Evolutionary conservation across 2,113 vertebrate genomes (phyloP), one percentile per base, ranked within the genome.

Genomic region (Callopanchax toddi): DNA sequence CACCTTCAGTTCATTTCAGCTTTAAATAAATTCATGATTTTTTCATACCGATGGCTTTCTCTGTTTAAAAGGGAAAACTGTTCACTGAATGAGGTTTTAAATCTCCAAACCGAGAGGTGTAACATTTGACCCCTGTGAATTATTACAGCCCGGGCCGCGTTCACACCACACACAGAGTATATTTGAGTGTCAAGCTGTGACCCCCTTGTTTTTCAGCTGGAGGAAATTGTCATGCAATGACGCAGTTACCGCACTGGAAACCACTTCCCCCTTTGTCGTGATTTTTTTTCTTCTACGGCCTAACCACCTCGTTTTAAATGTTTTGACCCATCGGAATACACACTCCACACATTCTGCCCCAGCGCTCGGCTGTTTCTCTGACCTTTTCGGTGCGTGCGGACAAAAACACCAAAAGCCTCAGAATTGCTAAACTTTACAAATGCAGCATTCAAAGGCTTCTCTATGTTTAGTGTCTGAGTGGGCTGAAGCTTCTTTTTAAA

Each of bases 181-280:
- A 68, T 85, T 81, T 78, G 59, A 74, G 76, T 53, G 76, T 78
- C 62, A 85, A 85, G 79, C 71, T 80, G 79, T 85, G 81, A 85
- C 79, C 82, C 77, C 76, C 82, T 84, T 87, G 81, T 86, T 89
- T 89, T 91, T 84, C 82, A 82, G 79, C 79, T 65, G 84, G 71
- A 83, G 85, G 78, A 89, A 85, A 86, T 84, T 79, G 73, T 87
- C 87, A 71, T 84, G 82, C 71, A 81, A 61, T 84, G 82, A 87
- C 83, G 84, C 82, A 82, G 62, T 85, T 78, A 85, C 84, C 86
- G 82, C 86, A 86, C 43, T 80, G 57, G 53, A 89, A 89, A 86
- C 85, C 86, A 82, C 87, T 89, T 91, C 79, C 84, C 69, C 57
- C 40, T 81, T 84, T 89, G 87, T 87, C 88, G 75, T 83, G 87